Base-by-base conservation (phyloP, 2,113 vertebrate species). In the Gallinago paraguaiae region DNA sequence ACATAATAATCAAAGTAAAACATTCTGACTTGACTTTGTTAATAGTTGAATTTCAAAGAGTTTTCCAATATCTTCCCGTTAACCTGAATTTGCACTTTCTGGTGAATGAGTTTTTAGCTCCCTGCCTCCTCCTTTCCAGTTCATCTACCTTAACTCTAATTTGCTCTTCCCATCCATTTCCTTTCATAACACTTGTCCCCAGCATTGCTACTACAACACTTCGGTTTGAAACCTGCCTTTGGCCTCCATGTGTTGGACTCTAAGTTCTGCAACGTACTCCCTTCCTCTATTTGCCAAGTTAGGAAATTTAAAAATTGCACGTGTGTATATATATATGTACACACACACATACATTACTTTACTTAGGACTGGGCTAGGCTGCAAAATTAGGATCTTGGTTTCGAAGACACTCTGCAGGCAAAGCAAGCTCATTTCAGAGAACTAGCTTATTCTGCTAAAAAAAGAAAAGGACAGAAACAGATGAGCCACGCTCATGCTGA, bases 351-450 rank as follows among this genome's bases (percentile, higher is more conserved):
- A 56, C 3, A 27, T 16, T 8, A 1, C 68, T 77, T 93, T 70
- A 46, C 33, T 31, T 56, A 83, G n/a, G n/a, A 59, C 27, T 57
- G 37, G 30, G 28, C 56, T 81, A 56, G 51, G 17, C 70, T 86
- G 59, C 28, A 93, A 95, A 93, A 90, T 78, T 30, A 46, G 53
- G 33, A 48, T 78, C 71, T 86, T 65, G 18, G n/a, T 93, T 96
- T 92, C 3, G 8, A 93, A 94, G 72, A 57, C 57, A 41, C 33
- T 51, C 60, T 61, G n/a, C 46, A 86, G 54, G 51, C 35, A 88
- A 84, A 89, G 68, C 39, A 95, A 93, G 60, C 28, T 95, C 20
- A 30, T 84, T 78, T 84, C 77, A 76, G 43, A 78, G 20, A 86
- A 75, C 16, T 53, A 64, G 14, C 25, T 19, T 37, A 17, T 57